Percentiles rank a stretch among this genome's conserved stretches.
phyloP scores from a whole-genome alignment of 2,888 invertebrate species.

The Apotomis turbidana region DNA sequence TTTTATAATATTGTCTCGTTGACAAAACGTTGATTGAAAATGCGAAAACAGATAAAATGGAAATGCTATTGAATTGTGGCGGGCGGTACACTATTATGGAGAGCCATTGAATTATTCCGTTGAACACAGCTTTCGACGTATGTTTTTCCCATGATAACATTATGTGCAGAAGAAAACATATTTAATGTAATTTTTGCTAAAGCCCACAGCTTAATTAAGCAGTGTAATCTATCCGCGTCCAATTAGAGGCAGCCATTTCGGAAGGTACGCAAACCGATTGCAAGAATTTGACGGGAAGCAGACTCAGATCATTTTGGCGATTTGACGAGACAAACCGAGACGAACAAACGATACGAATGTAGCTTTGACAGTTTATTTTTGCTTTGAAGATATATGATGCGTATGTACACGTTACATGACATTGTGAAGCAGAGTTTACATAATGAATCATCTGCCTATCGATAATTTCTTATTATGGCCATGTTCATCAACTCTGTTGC shows the following conservation, averaged over 20 bases:
- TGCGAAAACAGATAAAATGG: constrained; percentile 22
- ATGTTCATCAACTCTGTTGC: too few species aligned
- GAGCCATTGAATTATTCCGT: constrained; percentile 4
- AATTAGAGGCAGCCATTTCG: constrained; percentile 6
- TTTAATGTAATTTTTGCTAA: too few species aligned
- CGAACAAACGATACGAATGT: too few species aligned
- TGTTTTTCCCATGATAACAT: not conserved
- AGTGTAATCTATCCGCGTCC: not conserved
- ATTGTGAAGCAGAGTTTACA: too few species aligned
- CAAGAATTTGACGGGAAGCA: not conserved
- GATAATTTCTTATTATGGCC: too few species aligned
- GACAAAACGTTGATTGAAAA: constrained; percentile 24
- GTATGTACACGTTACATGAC: too few species aligned
- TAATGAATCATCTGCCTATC: too few species aligned
- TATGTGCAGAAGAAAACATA: too few species aligned
- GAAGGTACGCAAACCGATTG: constrained; percentile 16
- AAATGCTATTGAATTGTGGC: constrained; percentile 24
- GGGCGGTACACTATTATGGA: constrained; percentile 24
- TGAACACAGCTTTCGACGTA: constrained; percentile 7
- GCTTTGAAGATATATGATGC: too few species aligned
- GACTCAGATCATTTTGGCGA: not conserved
- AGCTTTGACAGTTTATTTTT: too few species aligned
- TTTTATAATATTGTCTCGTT: constrained; percentile 6
- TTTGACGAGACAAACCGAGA: not conserved
- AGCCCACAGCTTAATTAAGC: not conserved